Evolutionary conservation across 2,888 invertebrate species (phyloP).

Genomic region (Escarpia spicata): DNA sequence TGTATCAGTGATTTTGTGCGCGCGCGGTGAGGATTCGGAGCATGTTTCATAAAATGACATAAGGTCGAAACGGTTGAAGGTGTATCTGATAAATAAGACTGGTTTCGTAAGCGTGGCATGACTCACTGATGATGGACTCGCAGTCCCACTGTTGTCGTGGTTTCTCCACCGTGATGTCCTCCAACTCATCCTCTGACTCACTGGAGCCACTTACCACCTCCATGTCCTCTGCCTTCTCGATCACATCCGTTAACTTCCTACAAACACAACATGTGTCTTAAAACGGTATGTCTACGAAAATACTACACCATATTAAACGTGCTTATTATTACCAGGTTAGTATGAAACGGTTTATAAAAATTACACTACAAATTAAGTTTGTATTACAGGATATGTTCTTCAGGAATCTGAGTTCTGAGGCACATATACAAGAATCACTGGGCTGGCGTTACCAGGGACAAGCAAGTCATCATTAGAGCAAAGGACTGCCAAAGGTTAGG

Average conservation of each 20-base stretch:
- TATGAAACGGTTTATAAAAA: too few species aligned
- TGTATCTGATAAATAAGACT: neutral
- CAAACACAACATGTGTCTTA: neutral
- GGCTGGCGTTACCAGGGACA: too few species aligned
- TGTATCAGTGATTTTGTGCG: too few species aligned
- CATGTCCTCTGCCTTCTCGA: slow-evolving; percentile 49
- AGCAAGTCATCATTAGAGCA: too few species aligned
- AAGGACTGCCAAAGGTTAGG: too few species aligned
- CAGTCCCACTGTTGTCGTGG: slow-evolving; percentile 86
- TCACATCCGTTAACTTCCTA: slow-evolving; percentile 51
- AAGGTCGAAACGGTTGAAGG: too few species aligned
- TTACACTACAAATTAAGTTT: too few species aligned
- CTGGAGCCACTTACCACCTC: slow-evolving; percentile 28
- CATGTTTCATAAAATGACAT: neutral
- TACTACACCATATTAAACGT: neutral
- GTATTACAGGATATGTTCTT: too few species aligned
- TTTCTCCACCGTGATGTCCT: slow-evolving; percentile 71
- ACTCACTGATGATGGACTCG: slow-evolving; percentile 80
- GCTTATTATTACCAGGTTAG: too few species aligned
- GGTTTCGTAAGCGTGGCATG: neutral
- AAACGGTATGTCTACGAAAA: neutral
- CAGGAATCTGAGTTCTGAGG: too few species aligned
- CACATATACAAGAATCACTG: too few species aligned
- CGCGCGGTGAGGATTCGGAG: too few species aligned
- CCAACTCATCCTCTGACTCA: slow-evolving; percentile 55